These are phyloP conservation scores for Omphaloscelis lunosa DNA, from an alignment of 2,888 invertebrate species.

Conservation along the genomic window DNA sequence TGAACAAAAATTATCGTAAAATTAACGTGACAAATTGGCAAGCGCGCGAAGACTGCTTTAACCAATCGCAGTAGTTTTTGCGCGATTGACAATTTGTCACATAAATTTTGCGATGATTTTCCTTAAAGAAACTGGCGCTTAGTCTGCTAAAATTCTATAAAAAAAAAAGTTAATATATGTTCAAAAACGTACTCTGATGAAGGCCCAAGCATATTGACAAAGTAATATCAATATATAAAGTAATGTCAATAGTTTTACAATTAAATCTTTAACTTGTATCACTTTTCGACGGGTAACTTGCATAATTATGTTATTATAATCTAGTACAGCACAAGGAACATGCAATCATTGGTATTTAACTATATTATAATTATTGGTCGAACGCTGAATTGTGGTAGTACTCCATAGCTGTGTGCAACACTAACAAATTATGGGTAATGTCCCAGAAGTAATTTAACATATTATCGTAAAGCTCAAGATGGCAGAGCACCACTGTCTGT, in stretches of 20 bases:
- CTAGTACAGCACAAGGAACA: conserved; percentile 2
- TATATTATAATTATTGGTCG: conserved; percentile 6
- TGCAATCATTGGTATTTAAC: neutral
- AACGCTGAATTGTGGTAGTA: neutral
- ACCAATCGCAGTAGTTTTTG: neutral
- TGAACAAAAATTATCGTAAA: neutral
- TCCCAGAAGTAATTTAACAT: neutral
- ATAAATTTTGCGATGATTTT: neutral
- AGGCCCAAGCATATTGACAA: neutral
- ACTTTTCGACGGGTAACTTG: conserved; percentile 9
- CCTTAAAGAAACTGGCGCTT: too few species aligned
- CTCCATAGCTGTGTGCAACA: neutral
- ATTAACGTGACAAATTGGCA: neutral
- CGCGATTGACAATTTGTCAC: neutral
- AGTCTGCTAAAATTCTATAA: neutral
- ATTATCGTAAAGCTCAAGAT: neutral
- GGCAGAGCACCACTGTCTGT: neutral
- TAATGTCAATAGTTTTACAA: neutral
- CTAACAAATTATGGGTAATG: too few species aligned
- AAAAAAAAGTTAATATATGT: too few species aligned
- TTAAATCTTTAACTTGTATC: neutral
- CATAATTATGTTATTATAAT: neutral
- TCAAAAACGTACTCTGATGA: neutral
- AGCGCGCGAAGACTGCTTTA: neutral
- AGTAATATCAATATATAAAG: too few species aligned